A percentile compares a stretch with the other conserved stretches of the same genome.
phyloP scores from a whole-genome alignment of 2,888 invertebrate species.

The Rapana venosa region DNA sequence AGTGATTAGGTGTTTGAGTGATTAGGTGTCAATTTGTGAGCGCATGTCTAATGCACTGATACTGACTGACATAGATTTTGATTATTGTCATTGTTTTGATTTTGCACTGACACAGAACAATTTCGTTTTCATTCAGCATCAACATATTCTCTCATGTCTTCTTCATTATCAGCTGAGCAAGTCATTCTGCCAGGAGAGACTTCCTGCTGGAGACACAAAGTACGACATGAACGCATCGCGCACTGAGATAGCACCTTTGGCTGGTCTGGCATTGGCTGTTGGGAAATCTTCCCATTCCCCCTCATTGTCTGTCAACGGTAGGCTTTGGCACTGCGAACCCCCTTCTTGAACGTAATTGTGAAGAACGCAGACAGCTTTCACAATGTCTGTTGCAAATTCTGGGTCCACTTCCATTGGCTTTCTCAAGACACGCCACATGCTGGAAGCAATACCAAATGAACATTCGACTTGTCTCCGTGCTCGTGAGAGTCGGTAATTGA shows the following conservation, averaged over 20 bases:
- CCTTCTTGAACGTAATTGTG: neutral
- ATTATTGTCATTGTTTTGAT: slow-evolving; percentile 18
- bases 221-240: neutral
- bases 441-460: neutral
- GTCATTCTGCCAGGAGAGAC: neutral
- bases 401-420: slow-evolving; percentile 3
- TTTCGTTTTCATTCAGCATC: slow-evolving; percentile 21
- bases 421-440: neutral
- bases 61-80: too few species aligned
- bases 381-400: neutral
- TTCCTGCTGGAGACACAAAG: neutral
- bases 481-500: slow-evolving; percentile 14
- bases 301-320: neutral
- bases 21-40: too few species aligned
- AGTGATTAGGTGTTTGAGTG: too few species aligned
- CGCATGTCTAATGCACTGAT: too few species aligned
- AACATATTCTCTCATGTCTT: neutral
- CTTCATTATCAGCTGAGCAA: neutral
- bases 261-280: neutral
- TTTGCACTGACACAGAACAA: slow-evolving; percentile 21
- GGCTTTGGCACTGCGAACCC: neutral
- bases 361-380: slow-evolving; percentile 8
- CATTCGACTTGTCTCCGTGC: slow-evolving; percentile 7
- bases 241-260: neutral
- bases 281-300: neutral